These are phyloP conservation scores for Epinephelus fuscoguttatus DNA, from an alignment of 2,113 vertebrate species.

Conservation along the genomic window DNA sequence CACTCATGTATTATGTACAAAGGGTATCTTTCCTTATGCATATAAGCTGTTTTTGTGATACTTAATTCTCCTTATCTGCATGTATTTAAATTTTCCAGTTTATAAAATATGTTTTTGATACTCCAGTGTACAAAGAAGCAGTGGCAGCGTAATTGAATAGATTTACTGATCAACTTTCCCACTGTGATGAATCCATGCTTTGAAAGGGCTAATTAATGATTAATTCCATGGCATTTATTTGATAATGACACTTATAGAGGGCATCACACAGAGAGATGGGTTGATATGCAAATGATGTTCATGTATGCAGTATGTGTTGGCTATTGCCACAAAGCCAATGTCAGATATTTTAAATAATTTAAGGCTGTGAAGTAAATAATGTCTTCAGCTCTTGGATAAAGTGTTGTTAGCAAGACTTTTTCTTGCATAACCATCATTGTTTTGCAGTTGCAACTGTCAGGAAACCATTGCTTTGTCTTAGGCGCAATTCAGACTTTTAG, in stretches of 20 bases:
- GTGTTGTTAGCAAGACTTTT: neutral
- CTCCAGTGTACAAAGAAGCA: neutral
- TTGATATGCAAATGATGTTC: neutral
- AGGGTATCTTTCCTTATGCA: neutral
- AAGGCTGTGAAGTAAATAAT: neutral
- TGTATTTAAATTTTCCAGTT: neutral
- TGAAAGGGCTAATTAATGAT: conserved; percentile 10
- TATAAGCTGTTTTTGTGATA: neutral
- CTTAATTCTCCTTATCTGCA: neutral
- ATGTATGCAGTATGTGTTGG: neutral
- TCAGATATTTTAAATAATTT: neutral
- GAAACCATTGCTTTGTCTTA: neutral
- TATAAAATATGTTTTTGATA: neutral
- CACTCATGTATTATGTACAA: too few species aligned
- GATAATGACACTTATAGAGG: neutral
- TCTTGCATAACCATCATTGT: neutral
- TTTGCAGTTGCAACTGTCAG: neutral
- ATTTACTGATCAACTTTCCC: conserved; percentile 9
- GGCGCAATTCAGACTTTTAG: neutral
- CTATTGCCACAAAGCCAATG: neutral
- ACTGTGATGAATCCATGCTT: conserved; percentile 20
- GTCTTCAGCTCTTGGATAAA: neutral
- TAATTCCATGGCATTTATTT: conserved; percentile 8
- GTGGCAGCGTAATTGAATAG: conserved; percentile 1
- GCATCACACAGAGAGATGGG: neutral